Conservation (phyloP, 2,888 invertebrate genomes). For the Phaonia tiefii region DNA sequence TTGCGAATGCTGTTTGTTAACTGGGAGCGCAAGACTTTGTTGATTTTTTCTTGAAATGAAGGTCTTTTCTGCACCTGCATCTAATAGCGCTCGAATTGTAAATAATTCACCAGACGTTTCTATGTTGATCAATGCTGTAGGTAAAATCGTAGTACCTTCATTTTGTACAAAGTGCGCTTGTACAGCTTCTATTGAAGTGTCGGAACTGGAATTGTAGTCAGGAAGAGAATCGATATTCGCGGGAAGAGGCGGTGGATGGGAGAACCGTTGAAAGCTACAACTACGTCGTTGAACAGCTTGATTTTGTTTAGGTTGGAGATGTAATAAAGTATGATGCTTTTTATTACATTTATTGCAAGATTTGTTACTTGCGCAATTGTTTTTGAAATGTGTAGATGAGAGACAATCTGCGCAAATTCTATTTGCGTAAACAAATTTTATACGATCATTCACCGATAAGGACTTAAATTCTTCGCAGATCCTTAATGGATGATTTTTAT, state of each 20-base stretch:
- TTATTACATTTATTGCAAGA: not conserved
- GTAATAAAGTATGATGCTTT: conserved; percentile 24
- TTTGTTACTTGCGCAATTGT: conserved; percentile 10
- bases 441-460: conserved; percentile 16
- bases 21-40: not conserved
- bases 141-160: too few species aligned
- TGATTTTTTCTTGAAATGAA: not conserved
- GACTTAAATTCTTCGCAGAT: conserved; percentile 35
- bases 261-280: too few species aligned
- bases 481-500: conserved; percentile 3
- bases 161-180: too few species aligned
- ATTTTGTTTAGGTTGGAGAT: conserved; percentile 15
- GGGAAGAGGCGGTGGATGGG: too few species aligned
- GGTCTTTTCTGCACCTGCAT: not conserved
- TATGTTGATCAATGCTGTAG: too few species aligned
- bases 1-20: not conserved
- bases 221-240: too few species aligned
- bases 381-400: conserved; percentile 12
- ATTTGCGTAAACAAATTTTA: conserved; percentile 30
- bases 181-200: too few species aligned
- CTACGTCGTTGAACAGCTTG: too few species aligned
- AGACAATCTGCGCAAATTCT: conserved; percentile 31
- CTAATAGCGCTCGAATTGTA: too few species aligned
- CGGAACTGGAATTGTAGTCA: too few species aligned
- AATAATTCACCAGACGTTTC: too few species aligned